These are phyloP conservation scores for Corella eumyota DNA, from an alignment of 23 tunicate species.

Conservation along the genomic window DNA sequence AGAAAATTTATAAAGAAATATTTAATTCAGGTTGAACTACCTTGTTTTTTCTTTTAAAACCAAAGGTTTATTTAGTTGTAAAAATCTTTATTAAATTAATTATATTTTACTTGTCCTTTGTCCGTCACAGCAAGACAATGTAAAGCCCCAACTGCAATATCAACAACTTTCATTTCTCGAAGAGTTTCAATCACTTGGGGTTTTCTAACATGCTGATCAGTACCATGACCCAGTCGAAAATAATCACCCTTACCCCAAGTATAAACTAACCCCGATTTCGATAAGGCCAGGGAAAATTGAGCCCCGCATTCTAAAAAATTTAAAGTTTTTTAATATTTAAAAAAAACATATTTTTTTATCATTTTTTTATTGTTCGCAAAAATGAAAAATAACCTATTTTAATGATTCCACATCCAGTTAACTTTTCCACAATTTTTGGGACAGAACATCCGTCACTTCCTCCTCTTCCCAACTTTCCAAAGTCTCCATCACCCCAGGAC, in stretches of 20 bases:
- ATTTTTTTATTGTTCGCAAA: neutral
- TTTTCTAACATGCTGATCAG: constrained; percentile 63
- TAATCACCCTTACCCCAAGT: constrained; percentile 98
- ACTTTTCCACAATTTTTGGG: constrained; percentile 50
- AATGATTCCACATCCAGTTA: constrained; percentile 47
- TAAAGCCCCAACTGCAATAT: constrained; percentile 85
- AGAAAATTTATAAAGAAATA: neutral
- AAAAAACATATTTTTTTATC: neutral
- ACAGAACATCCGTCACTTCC: constrained; percentile 75
- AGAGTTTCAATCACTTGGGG: constrained; percentile 58
- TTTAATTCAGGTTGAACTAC: neutral
- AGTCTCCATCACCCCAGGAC: constrained; percentile 97
- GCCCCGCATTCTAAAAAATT: constrained; percentile 84
- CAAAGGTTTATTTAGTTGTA: neutral
- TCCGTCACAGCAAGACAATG: constrained; percentile 78
- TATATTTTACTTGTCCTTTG: constrained; percentile 33
- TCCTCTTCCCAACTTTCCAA: constrained; percentile 75
- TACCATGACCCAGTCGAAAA: constrained; percentile 80
- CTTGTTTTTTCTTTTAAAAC: neutral
- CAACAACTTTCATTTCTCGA: constrained; percentile 33
- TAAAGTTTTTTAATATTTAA: neutral
- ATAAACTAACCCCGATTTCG: constrained; percentile 54
- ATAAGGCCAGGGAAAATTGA: constrained; percentile 72
- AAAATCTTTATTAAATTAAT: neutral
- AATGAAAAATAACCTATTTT: constrained; percentile 68